A percentile compares a stretch with the other conserved stretches of the same genome.
phyloP scores from a whole-genome alignment of 2,888 invertebrate genomes.

The Drosophila cognata region DNA sequence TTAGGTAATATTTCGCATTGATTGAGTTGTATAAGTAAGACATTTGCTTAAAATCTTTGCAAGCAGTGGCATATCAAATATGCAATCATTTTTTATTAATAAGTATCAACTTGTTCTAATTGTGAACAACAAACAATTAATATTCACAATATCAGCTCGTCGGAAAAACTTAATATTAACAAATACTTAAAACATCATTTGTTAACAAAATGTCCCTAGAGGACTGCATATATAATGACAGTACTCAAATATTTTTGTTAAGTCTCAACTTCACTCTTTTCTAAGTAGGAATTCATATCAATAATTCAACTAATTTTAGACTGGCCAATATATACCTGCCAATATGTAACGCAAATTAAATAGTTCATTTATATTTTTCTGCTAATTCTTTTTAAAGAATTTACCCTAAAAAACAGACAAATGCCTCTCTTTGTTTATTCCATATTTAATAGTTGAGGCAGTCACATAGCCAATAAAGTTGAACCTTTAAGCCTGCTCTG shows the following conservation, averaged over 20 bases:
- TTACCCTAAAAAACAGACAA: no score
- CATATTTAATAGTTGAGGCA: background rate
- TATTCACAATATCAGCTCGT: background rate
- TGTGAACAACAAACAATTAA: background rate
- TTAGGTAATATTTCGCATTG: background rate
- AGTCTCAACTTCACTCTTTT: background rate
- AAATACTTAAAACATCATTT: background rate
- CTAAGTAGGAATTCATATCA: background rate
- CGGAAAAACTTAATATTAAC: no score
- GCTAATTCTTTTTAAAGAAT: background rate
- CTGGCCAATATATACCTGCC: no score
- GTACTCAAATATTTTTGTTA: background rate
- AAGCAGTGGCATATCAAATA: background rate
- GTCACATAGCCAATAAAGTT: background rate
- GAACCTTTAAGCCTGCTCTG: slow-evolving; percentile 19
- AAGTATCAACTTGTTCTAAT: background rate
- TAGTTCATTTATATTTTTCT: background rate
- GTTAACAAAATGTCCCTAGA: background rate
- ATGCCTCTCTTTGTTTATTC: background rate
- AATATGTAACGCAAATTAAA: background rate
- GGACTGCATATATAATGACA: background rate
- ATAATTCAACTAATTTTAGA: background rate
- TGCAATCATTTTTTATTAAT: background rate
- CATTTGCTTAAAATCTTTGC: background rate
- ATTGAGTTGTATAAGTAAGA: background rate